phyloP scores from a whole-genome alignment of 1,140 invertebrate genomes.

The Globodera ellingtonae region DNA sequence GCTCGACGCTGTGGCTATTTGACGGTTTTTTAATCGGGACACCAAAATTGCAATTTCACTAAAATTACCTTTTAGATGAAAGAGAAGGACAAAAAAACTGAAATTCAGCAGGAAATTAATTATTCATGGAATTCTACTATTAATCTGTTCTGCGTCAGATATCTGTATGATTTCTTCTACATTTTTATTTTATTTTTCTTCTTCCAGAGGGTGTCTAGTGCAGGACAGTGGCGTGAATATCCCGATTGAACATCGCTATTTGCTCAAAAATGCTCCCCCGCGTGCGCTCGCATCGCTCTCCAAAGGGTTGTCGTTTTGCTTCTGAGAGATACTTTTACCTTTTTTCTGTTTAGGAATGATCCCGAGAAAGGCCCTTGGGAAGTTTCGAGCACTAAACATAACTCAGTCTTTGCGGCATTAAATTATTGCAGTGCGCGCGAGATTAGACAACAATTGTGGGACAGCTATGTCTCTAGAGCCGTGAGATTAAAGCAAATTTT shows the following conservation, averaged over 20 bases:
- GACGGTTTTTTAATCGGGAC: background rate
- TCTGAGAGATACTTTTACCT: constrained; percentile 16
- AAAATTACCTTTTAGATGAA: background rate
- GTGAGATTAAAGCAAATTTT: constrained; percentile 1
- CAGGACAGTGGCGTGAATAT: constrained; percentile 17
- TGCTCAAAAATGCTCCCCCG: constrained; percentile 58
- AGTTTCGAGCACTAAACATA: constrained; percentile 48
- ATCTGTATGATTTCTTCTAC: background rate
- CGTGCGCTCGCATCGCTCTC: constrained; percentile 55
- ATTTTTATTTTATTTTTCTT: constrained; percentile 1
- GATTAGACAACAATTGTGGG: constrained; percentile 39
- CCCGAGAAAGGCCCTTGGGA: constrained; percentile 56
- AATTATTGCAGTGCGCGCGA: constrained; percentile 59
- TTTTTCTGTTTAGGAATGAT: constrained; percentile 46
- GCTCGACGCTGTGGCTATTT: background rate
- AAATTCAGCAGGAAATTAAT: background rate
- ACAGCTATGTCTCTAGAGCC: constrained; percentile 44
- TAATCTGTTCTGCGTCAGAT: background rate
- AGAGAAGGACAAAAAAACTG: background rate
- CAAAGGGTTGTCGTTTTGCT: constrained; percentile 35
- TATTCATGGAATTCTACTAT: background rate
- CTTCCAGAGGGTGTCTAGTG: background rate
- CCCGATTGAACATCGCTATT: constrained; percentile 13
- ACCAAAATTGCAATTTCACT: background rate
- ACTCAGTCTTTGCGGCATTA: constrained; percentile 55